Conservation (phyloP, 2,113 vertebrate species). For the Formicarius rufipectus region DNA sequence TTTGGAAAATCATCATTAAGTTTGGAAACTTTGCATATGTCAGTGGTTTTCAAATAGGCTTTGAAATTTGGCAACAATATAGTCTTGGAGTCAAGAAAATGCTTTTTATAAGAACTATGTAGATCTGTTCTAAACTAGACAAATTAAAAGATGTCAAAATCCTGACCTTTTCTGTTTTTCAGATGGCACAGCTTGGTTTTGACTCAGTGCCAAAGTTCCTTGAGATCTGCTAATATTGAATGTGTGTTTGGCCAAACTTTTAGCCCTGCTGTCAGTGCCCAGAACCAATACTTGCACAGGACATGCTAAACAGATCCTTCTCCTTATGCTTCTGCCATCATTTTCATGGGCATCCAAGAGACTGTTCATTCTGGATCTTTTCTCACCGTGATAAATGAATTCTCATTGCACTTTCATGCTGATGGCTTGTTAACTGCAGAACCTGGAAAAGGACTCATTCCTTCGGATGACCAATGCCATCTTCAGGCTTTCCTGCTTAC, state of each 20-base stretch:
- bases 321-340: neutral
- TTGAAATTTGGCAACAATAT: neutral
- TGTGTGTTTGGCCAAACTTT: neutral
- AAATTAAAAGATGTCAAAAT: slow-evolving; percentile 3
- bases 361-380: neutral
- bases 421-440: neutral
- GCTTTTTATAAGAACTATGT: neutral
- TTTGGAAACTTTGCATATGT: neutral
- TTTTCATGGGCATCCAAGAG: neutral
- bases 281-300: neutral
- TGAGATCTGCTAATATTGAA: neutral
- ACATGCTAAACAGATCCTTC: neutral
- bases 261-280: neutral
- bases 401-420: neutral
- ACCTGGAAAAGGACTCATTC: neutral
- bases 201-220: neutral
- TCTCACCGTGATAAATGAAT: neutral
- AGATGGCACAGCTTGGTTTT: neutral
- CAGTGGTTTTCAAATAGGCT: neutral
- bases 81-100: neutral
- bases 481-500: neutral
- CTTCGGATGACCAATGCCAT: neutral
- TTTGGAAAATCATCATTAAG: no score
- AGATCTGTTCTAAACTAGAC: neutral
- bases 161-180: neutral